phyloP scores from a whole-genome alignment of 2,797 vertebrate species.

The Sternarchorhynchus goeldii region DNA sequence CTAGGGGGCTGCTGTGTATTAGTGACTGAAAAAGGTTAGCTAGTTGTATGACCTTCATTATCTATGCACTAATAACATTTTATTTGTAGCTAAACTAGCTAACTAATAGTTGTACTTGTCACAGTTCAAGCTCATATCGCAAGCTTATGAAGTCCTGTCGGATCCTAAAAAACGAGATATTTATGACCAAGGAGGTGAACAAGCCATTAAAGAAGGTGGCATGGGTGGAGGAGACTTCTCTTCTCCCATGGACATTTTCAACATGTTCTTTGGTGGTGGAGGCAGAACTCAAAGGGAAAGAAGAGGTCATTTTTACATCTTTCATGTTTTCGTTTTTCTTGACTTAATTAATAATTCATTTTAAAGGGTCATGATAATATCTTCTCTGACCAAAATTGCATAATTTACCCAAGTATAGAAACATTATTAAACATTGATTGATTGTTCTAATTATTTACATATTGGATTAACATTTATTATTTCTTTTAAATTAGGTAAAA shows the following conservation, averaged over 20 bases:
- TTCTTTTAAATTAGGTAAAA: slow-evolving; percentile 80
- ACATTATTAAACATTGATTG: too few species aligned
- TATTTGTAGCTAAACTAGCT: neutral
- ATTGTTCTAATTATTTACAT: neutral
- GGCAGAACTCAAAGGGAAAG: slow-evolving; percentile 92
- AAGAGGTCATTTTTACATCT: slow-evolving; percentile 76
- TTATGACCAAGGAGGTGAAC: slow-evolving; percentile 97
- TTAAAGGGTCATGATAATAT: too few species aligned
- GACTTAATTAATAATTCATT: too few species aligned
- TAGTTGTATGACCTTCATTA: too few species aligned
- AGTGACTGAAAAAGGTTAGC: neutral
- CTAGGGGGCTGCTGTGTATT: neutral
- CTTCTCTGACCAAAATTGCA: too few species aligned
- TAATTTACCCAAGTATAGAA: too few species aligned
- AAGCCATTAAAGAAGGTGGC: slow-evolving; percentile 97
- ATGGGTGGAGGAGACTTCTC: slow-evolving; percentile 82
- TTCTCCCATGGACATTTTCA: slow-evolving; percentile 97
- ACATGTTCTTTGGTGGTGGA: slow-evolving; percentile 99
- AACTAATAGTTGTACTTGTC: slow-evolving; percentile 43
- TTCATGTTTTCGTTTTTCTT: neutral
- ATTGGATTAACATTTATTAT: neutral
- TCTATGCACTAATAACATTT: neutral
- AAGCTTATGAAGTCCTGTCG: slow-evolving; percentile 96
- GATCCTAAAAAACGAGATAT: slow-evolving; percentile 92
- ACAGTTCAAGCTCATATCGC: slow-evolving; percentile 97